Percentiles rank a stretch among this genome's conserved stretches.
These are phyloP conservation scores for Trichopria drosophilae DNA, from an alignment of 2,888 invertebrate species.

Conservation along the genomic window DNA sequence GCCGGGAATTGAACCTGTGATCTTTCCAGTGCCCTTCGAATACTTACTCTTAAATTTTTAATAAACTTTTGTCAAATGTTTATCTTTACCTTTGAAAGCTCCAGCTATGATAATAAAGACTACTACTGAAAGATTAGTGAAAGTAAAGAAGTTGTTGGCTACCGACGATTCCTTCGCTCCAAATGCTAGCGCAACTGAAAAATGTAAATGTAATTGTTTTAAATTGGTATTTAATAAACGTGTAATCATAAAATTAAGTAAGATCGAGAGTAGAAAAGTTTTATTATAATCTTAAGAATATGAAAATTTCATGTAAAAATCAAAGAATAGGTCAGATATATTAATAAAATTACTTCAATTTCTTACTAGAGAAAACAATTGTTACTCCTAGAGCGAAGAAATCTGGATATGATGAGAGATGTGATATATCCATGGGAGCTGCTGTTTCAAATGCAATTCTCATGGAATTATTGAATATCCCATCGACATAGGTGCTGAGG, in stretches of 20 bases:
- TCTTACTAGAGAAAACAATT: constrained; percentile 68
- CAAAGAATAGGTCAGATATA: neutral
- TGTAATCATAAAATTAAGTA: neutral
- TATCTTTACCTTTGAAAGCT: constrained; percentile 68
- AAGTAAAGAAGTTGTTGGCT: constrained; percentile 84
- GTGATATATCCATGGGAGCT: constrained; percentile 69
- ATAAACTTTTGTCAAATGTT: neutral
- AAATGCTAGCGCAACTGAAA: constrained; percentile 70
- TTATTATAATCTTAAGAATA: neutral
- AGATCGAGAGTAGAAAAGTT: neutral
- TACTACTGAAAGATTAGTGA: constrained; percentile 81
- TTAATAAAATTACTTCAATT: too few species aligned
- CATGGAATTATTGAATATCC: constrained; percentile 69
- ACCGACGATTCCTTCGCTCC: constrained; percentile 86
- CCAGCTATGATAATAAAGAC: constrained; percentile 81
- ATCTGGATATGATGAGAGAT: constrained; percentile 74
- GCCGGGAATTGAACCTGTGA: too few species aligned
- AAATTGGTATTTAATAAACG: too few species aligned
- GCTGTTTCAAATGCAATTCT: constrained; percentile 65
- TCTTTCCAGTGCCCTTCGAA: too few species aligned
- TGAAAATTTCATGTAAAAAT: neutral
- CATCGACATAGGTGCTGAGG: constrained; percentile 77
- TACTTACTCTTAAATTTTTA: too few species aligned
- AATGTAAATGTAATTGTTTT: neutral
- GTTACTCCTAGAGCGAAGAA: constrained; percentile 76